phyloP scores from a whole-genome alignment of 1,140 invertebrate genomes.

The Samia ricini region DNA sequence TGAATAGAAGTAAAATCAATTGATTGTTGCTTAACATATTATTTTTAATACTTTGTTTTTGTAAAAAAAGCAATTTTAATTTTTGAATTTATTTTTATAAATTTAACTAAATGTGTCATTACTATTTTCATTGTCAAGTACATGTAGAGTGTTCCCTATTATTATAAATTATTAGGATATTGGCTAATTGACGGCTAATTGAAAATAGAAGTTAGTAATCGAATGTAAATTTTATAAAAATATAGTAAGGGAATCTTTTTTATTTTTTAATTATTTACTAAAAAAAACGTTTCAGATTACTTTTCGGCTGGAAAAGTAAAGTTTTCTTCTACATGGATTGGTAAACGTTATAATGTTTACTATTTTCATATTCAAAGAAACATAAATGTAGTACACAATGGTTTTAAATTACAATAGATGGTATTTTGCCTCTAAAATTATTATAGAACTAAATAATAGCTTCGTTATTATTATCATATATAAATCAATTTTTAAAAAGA shows the following conservation, averaged over 20 bases:
- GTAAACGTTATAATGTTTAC: not conserved
- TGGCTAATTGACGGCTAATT: not conserved
- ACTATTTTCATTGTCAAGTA: not conserved
- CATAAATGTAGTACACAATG: not conserved
- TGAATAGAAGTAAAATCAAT: constrained; percentile 47
- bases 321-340: not conserved
- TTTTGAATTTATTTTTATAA: constrained; percentile 48
- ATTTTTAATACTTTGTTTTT: constrained; percentile 48
- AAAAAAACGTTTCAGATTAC: not conserved
- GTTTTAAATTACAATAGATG: not conserved
- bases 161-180: too few species aligned
- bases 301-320: not conserved
- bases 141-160: not conserved
- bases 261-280: not conserved
- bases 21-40: constrained; percentile 51
- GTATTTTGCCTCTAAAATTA: not conserved
- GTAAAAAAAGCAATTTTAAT: constrained; percentile 57
- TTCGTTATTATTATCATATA: not conserved
- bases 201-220: not conserved
- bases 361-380: not conserved
- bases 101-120: constrained; percentile 20
- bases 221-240: not conserved
- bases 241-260: not conserved
- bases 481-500: not conserved
- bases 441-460: not conserved